These are phyloP conservation scores for Amia ocellicauda DNA, from an alignment of 2,113 vertebrate genomes.

Conservation along the genomic window DNA sequence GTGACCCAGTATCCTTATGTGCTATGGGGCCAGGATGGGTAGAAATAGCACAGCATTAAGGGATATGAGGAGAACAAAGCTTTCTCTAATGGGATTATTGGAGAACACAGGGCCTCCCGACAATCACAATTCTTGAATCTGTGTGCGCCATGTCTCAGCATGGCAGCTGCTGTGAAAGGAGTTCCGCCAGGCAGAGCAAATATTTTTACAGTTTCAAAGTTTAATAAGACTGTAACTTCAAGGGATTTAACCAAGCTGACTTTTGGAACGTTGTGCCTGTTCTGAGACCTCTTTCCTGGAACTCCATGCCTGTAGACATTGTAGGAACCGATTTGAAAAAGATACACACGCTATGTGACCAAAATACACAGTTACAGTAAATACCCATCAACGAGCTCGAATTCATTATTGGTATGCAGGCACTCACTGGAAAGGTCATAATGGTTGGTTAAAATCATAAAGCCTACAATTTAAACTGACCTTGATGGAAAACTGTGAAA, in stretches of 20 bases:
- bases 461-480: no score
- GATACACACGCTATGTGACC: neutral
- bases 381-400: no score
- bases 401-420: no score
- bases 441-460: no score
- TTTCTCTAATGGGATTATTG: slow-evolving; percentile 1
- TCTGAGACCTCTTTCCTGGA: slow-evolving; percentile 9
- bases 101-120: neutral
- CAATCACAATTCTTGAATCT: neutral
- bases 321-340: slow-evolving; percentile 6
- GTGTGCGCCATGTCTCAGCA: neutral
- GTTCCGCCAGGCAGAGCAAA: slow-evolving; percentile 5
- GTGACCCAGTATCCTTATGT: no score
- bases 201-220: slow-evolving; percentile 22
- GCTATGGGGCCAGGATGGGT: neutral
- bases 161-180: neutral
- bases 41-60: no score
- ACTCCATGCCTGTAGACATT: neutral
- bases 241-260: slow-evolving; percentile 15
- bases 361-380: no score
- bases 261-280: neutral
- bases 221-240: slow-evolving; percentile 18
- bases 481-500: no score
- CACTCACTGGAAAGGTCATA: no score
- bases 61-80: neutral